Evolutionary conservation across 2,797 vertebrate species (phyloP).

Genomic region (Phylloscopus collybita): DNA sequence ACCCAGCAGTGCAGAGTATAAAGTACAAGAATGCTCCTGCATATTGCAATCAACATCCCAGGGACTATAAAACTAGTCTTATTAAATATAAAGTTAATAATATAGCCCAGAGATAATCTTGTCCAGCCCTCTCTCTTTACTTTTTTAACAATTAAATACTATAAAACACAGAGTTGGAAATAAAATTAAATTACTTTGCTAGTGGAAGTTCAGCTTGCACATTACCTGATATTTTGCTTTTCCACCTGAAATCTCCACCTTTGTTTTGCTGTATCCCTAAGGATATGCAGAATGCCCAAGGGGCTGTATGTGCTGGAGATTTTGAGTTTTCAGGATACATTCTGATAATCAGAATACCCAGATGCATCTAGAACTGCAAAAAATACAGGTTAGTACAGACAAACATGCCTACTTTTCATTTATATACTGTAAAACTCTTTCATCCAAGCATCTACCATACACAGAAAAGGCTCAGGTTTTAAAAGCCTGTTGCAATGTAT

Average conservation of each 20-base stretch:
- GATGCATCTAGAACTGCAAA: background rate
- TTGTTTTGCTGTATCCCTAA: background rate
- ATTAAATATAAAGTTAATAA: constrained; percentile 60
- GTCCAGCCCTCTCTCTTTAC: constrained; percentile 45
- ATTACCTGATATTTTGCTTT: background rate
- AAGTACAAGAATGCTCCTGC: constrained; percentile 44
- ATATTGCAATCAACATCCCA: constrained; percentile 51
- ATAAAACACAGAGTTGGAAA: constrained; percentile 1
- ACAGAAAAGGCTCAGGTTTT: background rate
- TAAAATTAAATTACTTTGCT: background rate
- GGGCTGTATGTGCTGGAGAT: background rate
- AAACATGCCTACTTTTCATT: background rate
- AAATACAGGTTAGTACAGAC: background rate
- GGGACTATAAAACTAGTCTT: constrained; percentile 62
- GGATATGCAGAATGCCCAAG: background rate
- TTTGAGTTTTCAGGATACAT: background rate
- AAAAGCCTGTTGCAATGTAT: background rate
- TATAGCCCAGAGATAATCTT: constrained; percentile 28
- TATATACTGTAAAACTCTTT: background rate
- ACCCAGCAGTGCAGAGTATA: constrained; percentile 19
- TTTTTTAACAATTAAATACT: constrained; percentile 45
- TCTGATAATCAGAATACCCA: background rate
- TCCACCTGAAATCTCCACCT: background rate
- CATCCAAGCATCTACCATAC: background rate
- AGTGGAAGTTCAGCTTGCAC: background rate